Evolutionary conservation across 2,888 invertebrate species (phyloP), one percentile per base, ranked within the genome.

Genomic region (Gastracanthus pulcherrimus): DNA sequence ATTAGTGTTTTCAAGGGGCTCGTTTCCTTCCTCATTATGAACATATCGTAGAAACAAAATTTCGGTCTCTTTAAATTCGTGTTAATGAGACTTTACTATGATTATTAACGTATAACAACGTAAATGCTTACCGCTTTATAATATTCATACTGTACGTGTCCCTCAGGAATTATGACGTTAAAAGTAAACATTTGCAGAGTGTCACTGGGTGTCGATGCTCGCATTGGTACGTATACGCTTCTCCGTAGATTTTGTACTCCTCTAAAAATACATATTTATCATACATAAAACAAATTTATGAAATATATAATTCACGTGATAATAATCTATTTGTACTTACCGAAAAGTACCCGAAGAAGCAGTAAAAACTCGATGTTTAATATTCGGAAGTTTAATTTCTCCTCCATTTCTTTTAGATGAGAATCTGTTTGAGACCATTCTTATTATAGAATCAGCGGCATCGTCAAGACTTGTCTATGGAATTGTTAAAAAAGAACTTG

Each of bases 201-300:
- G 6, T 64, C 31, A 16, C 5, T 58, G 2, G 51, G 19, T 23
- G 48, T 26, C 45, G 74, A 69, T n/a, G 60, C 51, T 34, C 36
- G 70, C 3, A 76, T 41, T n/a, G 23, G 36, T 6, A 76, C 31
- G 1, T 23, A 41, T n/a, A 16, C 26, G 4, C 51, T 38, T 34
- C 60, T 69, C 23, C 23, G 31, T 19, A 76, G 70, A n/a, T 51
- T 38, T 5, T 26, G 26, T 9, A 80, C 41, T 0, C 76, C 76
- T 13, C 80, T 80, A 19, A 19, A 80, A 80, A 41, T 51, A 36
- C 0, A 16, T 26, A 16, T n/a, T n/a, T n/a, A n/a, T n/a, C n/a
- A n/a, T n/a, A n/a, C n/a, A n/a, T 23, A 41, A 3, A 36, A 26
- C 6, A 5, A n/a, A n/a, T 36, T 16, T 60, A n/a, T n/a, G n/a